These are phyloP conservation scores for Carassius gibelio DNA, from an alignment of 2,113 vertebrate genomes.

Conservation along the genomic window DNA sequence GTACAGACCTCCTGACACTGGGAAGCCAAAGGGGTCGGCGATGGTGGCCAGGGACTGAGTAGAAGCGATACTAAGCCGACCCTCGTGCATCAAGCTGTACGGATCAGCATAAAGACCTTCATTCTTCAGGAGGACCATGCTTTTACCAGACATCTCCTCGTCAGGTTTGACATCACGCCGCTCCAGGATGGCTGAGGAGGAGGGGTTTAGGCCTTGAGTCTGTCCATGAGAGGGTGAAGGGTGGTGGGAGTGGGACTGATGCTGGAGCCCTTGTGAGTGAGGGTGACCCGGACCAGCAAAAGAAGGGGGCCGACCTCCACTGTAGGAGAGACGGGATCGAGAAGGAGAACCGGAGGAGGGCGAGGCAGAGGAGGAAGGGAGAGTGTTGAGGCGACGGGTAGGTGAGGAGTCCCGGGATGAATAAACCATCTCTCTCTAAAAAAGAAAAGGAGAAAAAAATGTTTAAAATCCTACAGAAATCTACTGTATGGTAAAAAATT, in stretches of 20 bases:
- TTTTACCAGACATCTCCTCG: slow-evolving; percentile 90
- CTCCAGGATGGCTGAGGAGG: slow-evolving; percentile 96
- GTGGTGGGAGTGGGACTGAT: slow-evolving; percentile 72
- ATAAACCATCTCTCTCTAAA: slow-evolving; percentile 95
- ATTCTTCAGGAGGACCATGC: slow-evolving; percentile 91
- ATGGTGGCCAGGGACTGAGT: slow-evolving; percentile 87
- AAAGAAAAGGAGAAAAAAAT: slow-evolving; percentile 38
- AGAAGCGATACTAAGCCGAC: slow-evolving; percentile 94
- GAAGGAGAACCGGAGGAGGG: slow-evolving; percentile 85
- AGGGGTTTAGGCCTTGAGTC: slow-evolving; percentile 82
- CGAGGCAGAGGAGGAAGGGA: slow-evolving; percentile 79
- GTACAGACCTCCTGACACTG: slow-evolving; percentile 85
- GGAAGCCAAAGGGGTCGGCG: slow-evolving; percentile 90
- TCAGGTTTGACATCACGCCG: slow-evolving; percentile 96
- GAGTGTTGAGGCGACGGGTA: slow-evolving; percentile 91
- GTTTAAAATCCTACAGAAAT: too few species aligned
- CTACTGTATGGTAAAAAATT: too few species aligned
- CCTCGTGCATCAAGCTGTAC: slow-evolving; percentile 91
- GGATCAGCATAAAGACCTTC: slow-evolving; percentile 93
- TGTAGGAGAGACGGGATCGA: slow-evolving; percentile 93
- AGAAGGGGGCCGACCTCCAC: slow-evolving; percentile 87
- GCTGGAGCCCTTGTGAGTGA: slow-evolving; percentile 73
- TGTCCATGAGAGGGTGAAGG: slow-evolving; percentile 77
- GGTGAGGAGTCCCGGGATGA: slow-evolving; percentile 94
- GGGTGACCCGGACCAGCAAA: slow-evolving; percentile 82